These are phyloP conservation scores for Andrena hattorfiana DNA, from an alignment of 2,888 invertebrate species.

Conservation along the genomic window DNA sequence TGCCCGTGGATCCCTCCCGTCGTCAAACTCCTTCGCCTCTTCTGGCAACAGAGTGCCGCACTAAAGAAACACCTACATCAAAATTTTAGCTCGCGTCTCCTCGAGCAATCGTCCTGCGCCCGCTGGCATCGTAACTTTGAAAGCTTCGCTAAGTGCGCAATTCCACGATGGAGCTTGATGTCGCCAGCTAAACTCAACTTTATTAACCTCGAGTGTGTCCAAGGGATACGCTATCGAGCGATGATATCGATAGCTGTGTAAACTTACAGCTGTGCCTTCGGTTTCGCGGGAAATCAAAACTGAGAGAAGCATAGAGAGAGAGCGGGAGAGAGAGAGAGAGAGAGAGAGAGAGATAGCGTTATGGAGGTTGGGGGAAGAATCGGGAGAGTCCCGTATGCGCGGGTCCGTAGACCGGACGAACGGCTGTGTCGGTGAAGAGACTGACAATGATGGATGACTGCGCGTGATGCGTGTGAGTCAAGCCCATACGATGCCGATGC, in stretches of 20 bases:
- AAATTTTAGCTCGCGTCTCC: slow-evolving; percentile 68
- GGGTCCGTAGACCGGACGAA: slow-evolving; percentile 67
- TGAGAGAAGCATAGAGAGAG: slow-evolving; percentile 1
- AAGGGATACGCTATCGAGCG: not conserved
- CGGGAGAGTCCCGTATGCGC: slow-evolving; percentile 62
- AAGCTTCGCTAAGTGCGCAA: too few species aligned
- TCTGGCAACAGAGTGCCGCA: slow-evolving; percentile 49
- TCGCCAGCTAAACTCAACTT: slow-evolving; percentile 38
- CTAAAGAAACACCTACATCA: slow-evolving; percentile 61
- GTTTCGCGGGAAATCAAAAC: slow-evolving; percentile 57
- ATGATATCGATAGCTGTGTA: slow-evolving; percentile 17
- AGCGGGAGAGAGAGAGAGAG: not conserved
- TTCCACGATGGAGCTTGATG: too few species aligned
- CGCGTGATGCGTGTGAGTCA: slow-evolving; percentile 83
- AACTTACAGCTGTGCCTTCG: slow-evolving; percentile 4
- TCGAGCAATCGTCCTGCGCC: too few species aligned
- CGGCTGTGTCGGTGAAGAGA: slow-evolving; percentile 81
- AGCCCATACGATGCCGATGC: slow-evolving; percentile 79
- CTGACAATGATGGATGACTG: slow-evolving; percentile 85
- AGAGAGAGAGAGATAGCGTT: slow-evolving; percentile 9
- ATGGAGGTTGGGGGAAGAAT: slow-evolving; percentile 11
- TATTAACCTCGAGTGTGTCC: not conserved
- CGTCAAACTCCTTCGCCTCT: too few species aligned
- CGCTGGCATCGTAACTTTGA: too few species aligned
- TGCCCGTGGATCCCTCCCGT: too few species aligned